Conservation (phyloP, 2,113 vertebrate genomes). For the Uria aalge region DNA sequence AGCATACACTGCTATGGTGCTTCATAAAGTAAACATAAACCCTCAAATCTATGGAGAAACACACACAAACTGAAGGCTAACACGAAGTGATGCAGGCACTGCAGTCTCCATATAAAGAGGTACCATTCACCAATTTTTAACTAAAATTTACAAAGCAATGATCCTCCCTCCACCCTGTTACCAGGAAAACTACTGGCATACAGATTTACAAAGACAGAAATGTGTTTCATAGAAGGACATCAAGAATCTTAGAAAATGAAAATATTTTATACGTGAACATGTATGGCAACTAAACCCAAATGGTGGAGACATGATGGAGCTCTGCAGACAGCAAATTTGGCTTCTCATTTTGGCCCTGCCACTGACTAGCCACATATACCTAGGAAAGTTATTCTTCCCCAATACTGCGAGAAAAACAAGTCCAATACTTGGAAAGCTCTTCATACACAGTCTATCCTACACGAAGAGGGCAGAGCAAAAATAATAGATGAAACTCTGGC, state of each 20-base stretch:
- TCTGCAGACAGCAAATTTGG: not conserved
- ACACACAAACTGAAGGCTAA: not conserved
- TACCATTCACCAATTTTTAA: not conserved
- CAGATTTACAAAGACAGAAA: not conserved
- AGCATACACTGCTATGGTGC: not conserved
- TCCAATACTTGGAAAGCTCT: not conserved
- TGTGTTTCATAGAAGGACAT: not conserved
- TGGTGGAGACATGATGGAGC: not conserved
- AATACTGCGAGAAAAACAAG: not conserved
- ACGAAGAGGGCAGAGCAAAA: not conserved
- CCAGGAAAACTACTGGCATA: not conserved
- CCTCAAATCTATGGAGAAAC: not conserved
- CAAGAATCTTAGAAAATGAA: not conserved
- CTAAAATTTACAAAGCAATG: not conserved
- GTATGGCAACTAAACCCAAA: not conserved
- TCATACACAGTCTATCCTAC: not conserved
- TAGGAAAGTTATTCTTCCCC: not conserved
- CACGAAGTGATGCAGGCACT: not conserved
- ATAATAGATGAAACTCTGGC: not conserved
- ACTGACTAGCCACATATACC: not conserved
- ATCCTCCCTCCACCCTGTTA: not conserved
- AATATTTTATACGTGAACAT: not conserved
- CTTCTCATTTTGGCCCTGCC: not conserved
- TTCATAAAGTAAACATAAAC: not conserved
- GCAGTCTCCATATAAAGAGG: not conserved